phyloP scores from a whole-genome alignment of 2,888 invertebrate species.

The Eudasyphora cyanicolor region DNA sequence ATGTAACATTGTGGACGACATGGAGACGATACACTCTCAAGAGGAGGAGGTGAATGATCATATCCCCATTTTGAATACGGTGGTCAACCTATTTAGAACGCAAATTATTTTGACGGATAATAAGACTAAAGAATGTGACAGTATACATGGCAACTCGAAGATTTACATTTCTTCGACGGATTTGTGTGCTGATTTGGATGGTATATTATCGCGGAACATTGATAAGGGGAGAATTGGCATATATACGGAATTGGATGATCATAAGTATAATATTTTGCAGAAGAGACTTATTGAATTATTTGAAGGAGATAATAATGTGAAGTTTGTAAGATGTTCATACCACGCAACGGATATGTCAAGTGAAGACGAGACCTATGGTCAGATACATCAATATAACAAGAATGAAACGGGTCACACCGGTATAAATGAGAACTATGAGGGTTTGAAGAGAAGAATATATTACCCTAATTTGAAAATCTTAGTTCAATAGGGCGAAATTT shows the following conservation, averaged over 20 bases:
- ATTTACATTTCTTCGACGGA: constrained; percentile 42
- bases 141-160: constrained; percentile 43
- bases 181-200: constrained; percentile 30
- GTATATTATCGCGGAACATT: constrained; percentile 47
- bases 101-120: constrained; percentile 50
- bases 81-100: constrained; percentile 45
- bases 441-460: constrained; percentile 54
- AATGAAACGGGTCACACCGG: constrained; percentile 62
- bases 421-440: constrained; percentile 57
- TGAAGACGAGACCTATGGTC: constrained; percentile 58
- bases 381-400: constrained; percentile 58
- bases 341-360: constrained; percentile 52
- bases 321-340: constrained; percentile 60
- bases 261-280: constrained; percentile 53
- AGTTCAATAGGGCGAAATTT: constrained; percentile 32
- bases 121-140: constrained; percentile 18
- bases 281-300: constrained; percentile 56
- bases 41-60: constrained; percentile 45
- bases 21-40: constrained; percentile 38
- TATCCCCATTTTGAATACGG: constrained; percentile 46
- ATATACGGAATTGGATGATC: constrained; percentile 47
- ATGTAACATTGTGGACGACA: constrained; percentile 6
- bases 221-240: constrained; percentile 49
- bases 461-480: constrained; percentile 50
- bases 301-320: constrained; percentile 32